Base-by-base conservation (phyloP, 2,113 vertebrate species). In the Spermophilus dauricus region DNA sequence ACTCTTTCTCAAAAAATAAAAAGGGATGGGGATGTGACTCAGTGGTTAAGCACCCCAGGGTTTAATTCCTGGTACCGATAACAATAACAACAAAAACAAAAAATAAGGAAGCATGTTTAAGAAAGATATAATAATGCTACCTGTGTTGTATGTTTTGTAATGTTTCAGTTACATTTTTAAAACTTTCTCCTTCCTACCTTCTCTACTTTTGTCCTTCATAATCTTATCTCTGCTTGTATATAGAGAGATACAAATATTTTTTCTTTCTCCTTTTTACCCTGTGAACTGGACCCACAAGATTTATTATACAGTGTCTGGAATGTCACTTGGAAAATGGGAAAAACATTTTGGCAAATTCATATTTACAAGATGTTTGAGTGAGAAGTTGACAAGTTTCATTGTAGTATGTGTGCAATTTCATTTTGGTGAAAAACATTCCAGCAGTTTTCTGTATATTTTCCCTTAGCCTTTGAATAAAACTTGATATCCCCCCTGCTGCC, bases 361-460 rank as follows among this genome's bases (percentile, higher is more conserved):
- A 72, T 76, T 92, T 93, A 2, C 24, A 95, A 93, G 83, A 72
- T 13, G 37, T 95, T 88, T 76, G 18, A 9, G 18, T 96, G 39
- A n/a, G 73, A 65, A 91, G 9, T 94, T 65, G 61, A 32, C 58
- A 91, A 65, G 51, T 77, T 86, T 84, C 76, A 26, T 95, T 96
- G 11, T 81, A 30, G 39, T 93, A 96, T 89, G 86, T 63, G 37
- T 70, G 34, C 94, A 20, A 83, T 95, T 96, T 95, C 80, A 93
- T 83, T 95, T 95, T 95, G 56, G 45, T 67, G 37, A 80, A 94
- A 61, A 93, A 73, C 22, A 89, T 86, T 86, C 93, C 56, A 67
- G 28, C 81, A 63, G 26, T 94, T 92, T 95, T 69, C 32, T 86
- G 0, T 82, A 34, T 87, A 67, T 73, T 92, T 97, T 88, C 76